Evolutionary conservation across 2,888 invertebrate species (phyloP), one percentile per base, ranked within the genome.

Genomic region (Chymomyza amoena): DNA sequence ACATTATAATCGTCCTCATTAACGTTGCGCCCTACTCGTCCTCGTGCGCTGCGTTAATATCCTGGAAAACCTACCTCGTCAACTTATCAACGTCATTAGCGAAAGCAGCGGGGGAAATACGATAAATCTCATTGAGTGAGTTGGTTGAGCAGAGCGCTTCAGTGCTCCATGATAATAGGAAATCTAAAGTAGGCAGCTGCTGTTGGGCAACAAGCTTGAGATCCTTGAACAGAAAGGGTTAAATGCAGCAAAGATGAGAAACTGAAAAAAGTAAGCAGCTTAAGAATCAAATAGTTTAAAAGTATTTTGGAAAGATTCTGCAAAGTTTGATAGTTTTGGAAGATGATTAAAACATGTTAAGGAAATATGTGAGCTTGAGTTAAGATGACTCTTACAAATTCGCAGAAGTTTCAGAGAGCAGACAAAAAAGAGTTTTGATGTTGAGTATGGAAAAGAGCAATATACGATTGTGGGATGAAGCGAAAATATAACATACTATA

Each of bases 1-100:
- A 85, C 85, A 88, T 87, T 84, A 84, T 84, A 84, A 84, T 84
- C 84, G 84, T 84, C 85, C 85, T 87, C 84, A 84, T 84, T 88
- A 85, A 85, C 78, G 79, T 61, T 66, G 61, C 52, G 66, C 69
- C 67, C 66, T 64, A 61, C 15, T 60, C 54, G 15, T 61, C 64
- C 50, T 45, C 64, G 10, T 63, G 68, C 73, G 68, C 70, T 78
- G 84, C 82, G 79, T 87, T 88, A 87, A 88, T 87, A 88, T 85
- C 84, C 89, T 88, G 89, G 83, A 85, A 81, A 87, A 88, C 85
- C 87, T 75, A 88, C 80, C 87, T 85, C 85, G 89, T 88, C 89
- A 88, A 88, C 78, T 85, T 87, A 85, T 88, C 85, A 85, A 77
- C 83, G 79, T 85, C 85, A 88, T 85, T 87, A 85, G 88, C 88